Evolutionary conservation across 2,888 invertebrate genomes (phyloP).

Genomic region (Dynastes tityus): DNA sequence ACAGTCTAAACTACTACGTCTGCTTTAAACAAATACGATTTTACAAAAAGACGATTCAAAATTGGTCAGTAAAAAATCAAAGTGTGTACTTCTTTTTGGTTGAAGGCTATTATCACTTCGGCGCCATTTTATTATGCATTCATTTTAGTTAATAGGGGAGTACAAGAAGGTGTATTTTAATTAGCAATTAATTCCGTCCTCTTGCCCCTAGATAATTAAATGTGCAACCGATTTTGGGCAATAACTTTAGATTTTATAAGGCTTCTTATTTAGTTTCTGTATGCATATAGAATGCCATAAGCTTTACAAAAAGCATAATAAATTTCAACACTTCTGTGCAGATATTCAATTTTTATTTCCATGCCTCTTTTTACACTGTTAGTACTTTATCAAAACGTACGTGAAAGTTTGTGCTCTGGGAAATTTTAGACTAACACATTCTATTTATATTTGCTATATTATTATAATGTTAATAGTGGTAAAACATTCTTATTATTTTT

Average conservation of each 20-base stretch:
- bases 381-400: no score
- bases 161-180: conserved; percentile 49
- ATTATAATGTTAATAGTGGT: no score
- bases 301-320: background rate
- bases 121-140: conserved; percentile 59
- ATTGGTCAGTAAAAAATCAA: conserved; percentile 59
- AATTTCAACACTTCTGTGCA: no score
- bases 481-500: no score
- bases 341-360: no score
- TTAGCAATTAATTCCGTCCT: conserved; percentile 41
- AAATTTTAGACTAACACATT: no score
- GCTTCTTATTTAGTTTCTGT: background rate
- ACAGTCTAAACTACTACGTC: conserved; percentile 61
- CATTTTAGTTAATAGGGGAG: conserved; percentile 59
- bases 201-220: conserved; percentile 31
- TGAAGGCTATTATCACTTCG: conserved; percentile 63
- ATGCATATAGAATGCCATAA: background rate
- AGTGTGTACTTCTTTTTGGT: conserved; percentile 58
- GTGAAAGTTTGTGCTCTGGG: no score
- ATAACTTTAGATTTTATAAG: background rate
- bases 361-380: no score
- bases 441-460: no score
- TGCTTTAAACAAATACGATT: conserved; percentile 65
- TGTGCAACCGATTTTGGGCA: background rate
- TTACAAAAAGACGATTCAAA: conserved; percentile 61